Conservation (phyloP, 2,888 invertebrate species). For the Drosophila falleni region DNA sequence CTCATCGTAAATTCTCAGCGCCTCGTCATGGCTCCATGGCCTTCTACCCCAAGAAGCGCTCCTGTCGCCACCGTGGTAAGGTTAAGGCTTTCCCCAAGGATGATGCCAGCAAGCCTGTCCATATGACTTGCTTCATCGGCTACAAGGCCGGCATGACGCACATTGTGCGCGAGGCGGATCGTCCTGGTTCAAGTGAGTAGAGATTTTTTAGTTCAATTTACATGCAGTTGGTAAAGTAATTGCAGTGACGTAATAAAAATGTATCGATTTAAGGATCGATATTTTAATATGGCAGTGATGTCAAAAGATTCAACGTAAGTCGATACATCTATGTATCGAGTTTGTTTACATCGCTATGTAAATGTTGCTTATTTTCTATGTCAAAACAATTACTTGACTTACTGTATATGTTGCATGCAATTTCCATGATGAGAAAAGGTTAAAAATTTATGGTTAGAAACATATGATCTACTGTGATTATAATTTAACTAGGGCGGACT, state of each 20-base stretch:
- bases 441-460: conserved; percentile 84
- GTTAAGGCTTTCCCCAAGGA: conserved; percentile 99
- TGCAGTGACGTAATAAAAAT: no score
- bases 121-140: conserved; percentile 98
- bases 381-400: no score
- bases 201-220: background rate
- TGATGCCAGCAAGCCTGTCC: conserved; percentile 97
- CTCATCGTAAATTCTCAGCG: conserved; percentile 99
- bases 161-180: conserved; percentile 98
- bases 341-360: no score
- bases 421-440: conserved; percentile 83
- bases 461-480: conserved; percentile 84
- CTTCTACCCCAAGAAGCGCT: conserved; percentile 99
- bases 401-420: background rate
- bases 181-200: conserved; percentile 98
- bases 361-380: no score
- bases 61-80: conserved; percentile 98
- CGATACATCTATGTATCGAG: no score
- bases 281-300: no score
- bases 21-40: conserved; percentile 99
- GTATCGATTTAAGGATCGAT: no score
- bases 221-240: no score
- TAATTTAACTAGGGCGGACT: conserved; percentile 86
- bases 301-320: no score
- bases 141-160: conserved; percentile 99